Base-by-base conservation (phyloP, 1,140 invertebrate genomes). In the Brachionus plicatilis region DNA sequence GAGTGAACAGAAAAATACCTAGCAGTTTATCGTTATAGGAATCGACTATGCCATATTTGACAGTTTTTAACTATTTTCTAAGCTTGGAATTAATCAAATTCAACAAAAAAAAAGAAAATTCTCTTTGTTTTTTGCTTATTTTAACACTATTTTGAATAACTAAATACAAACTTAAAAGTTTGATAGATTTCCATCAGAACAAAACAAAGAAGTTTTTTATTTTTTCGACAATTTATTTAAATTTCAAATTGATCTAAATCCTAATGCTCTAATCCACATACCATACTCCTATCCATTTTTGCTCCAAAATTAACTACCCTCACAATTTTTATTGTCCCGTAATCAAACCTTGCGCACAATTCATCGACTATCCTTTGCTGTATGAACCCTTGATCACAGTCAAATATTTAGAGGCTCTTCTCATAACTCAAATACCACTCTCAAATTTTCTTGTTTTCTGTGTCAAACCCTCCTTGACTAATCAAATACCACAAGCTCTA, bases 51-150 rank as follows among this genome's bases (percentile, higher is more conserved):
- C 33, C 37, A 72, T 72, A 41, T 41, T 72, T 72, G 68, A 72
- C 68, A 72, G 68, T 72, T 72, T 72, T 72, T 72, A 72, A 20
- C 29, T 72, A 72, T 41, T 37, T 68, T 72, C n/a, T 72, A 68
- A 29, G 12, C 33, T 65, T 65, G 14, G 27, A 68, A 68, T 68
- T 68, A 68, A 68, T 68, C 65, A 68, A 68, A 68, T 68, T 68
- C 65, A 68, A 68, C 7, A 29, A 66, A 24, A 29, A 66, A 24
- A 8, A 27, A 47, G 5, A 37, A 68, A 68, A 37, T 68, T 68
- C 33, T 68, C 24, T 37, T 68, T 68, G 33, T 68, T 68, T 68
- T 33, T 33, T n/a, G 33, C 65, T 68, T 68, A 33, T 29, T 33
- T 29, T 68, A 56, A 56, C 53, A 56, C 53, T 37, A 37, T 56